These are phyloP conservation scores for Pipa parva DNA, from an alignment of 2,113 vertebrate species.

Conservation along the genomic window DNA sequence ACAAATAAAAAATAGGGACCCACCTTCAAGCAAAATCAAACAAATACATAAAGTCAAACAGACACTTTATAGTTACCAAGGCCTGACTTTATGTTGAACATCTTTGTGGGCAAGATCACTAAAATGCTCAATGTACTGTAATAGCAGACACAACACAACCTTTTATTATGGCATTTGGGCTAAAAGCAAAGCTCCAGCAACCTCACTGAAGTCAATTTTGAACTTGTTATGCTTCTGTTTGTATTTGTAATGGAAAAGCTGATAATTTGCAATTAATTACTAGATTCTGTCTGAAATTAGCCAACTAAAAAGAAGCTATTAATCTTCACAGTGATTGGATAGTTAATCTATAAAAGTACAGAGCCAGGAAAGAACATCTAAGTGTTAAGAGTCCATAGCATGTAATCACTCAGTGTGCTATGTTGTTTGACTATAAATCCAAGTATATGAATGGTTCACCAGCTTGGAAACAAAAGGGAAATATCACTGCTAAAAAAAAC, in stretches of 20 bases:
- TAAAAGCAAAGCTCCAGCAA: neutral
- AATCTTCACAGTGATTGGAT: constrained; percentile 88
- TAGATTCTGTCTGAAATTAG: constrained; percentile 97
- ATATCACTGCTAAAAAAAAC: no score
- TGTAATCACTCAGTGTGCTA: constrained; percentile 67
- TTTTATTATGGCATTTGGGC: neutral
- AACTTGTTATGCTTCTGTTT: constrained; percentile 70
- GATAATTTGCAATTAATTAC: constrained; percentile 97
- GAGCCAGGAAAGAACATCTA: constrained; percentile 69
- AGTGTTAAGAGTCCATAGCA: constrained; percentile 62
- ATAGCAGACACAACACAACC: neutral
- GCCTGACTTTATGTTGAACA: no score
- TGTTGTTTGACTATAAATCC: constrained; percentile 69
- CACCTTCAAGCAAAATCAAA: no score
- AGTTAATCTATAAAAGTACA: constrained; percentile 89
- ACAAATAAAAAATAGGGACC: no score
- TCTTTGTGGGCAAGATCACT: no score
- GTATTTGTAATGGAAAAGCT: constrained; percentile 71
- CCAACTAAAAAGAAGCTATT: constrained; percentile 84
- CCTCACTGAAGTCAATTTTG: constrained; percentile 11
- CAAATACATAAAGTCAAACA: no score
- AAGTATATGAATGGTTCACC: no score
- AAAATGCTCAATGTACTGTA: no score
- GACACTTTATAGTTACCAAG: no score
- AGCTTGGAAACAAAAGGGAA: no score